Evolutionary conservation across 2,888 invertebrate species (phyloP).

Genomic region (Scelioninae gen. 1): DNA sequence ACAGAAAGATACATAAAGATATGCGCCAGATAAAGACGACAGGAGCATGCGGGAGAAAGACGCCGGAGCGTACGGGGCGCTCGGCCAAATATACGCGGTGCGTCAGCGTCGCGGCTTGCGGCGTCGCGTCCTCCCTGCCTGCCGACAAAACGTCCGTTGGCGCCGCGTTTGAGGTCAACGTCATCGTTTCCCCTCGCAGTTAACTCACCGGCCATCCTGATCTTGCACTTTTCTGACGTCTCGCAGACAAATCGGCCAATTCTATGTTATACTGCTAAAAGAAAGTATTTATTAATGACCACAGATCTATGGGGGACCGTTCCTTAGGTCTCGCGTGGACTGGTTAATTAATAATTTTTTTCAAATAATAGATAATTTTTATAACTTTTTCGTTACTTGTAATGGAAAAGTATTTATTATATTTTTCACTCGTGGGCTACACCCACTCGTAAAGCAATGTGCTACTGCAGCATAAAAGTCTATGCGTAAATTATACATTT

Average conservation of each 20-base stretch:
- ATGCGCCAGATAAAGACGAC: constrained; percentile 8
- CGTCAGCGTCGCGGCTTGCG: constrained; percentile 84
- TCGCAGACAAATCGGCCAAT: constrained; percentile 27
- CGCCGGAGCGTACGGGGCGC: constrained; percentile 57
- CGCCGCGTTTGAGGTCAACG: constrained; percentile 83
- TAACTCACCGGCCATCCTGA: constrained; percentile 60
- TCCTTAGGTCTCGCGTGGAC: too few species aligned
- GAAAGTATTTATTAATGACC: neutral
- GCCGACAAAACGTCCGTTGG: constrained; percentile 74
- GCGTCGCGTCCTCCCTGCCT: constrained; percentile 80
- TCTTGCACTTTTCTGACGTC: constrained; percentile 58
- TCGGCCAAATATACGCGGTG: constrained; percentile 84
- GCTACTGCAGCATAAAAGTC: too few species aligned
- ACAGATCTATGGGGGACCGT: too few species aligned
- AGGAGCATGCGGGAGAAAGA: neutral
- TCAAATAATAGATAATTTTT: too few species aligned
- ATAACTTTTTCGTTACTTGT: too few species aligned
- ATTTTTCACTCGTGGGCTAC: too few species aligned
- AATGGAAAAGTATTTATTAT: too few species aligned
- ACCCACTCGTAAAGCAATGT: too few species aligned
- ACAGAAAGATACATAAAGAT: constrained; percentile 21
- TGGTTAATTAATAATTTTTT: neutral
- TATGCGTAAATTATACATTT: too few species aligned
- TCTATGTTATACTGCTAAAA: neutral
- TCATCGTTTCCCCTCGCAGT: constrained; percentile 76